A percentile compares a stretch with the other conserved stretches of the same genome.
These are phyloP conservation scores for Dione vanillae DNA, from an alignment of 2,888 invertebrate species.

Conservation along the genomic window DNA sequence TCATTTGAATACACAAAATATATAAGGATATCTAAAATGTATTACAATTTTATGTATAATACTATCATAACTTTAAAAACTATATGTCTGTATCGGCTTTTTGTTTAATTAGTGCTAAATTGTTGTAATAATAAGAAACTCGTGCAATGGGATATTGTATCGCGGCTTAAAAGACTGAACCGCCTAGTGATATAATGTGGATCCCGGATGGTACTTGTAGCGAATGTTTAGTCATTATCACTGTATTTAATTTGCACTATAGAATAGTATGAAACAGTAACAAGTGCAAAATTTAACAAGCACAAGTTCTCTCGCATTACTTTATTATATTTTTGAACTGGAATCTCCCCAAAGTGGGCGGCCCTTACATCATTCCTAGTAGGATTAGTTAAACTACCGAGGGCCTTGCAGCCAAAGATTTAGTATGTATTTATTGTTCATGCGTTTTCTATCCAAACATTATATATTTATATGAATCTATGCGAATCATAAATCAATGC, in stretches of 20 bases:
- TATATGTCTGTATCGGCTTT: not conserved
- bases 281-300: not conserved
- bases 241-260: not conserved
- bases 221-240: not conserved
- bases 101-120: constrained; percentile 2
- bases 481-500: constrained; percentile 20
- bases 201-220: constrained; percentile 28
- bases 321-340: not conserved
- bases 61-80: not conserved
- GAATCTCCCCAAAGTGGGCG: constrained; percentile 31
- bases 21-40: not conserved
- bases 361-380: constrained; percentile 33
- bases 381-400: constrained; percentile 28
- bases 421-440: constrained; percentile 31
- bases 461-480: constrained; percentile 10
- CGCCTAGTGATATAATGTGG: constrained; percentile 29
- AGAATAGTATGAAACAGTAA: not conserved
- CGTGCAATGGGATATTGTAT: not conserved
- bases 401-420: constrained; percentile 43
- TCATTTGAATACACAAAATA: constrained; percentile 8
- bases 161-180: constrained; percentile 33
- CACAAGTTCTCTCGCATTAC: not conserved
- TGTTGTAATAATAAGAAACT: constrained; percentile 3
- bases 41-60: constrained; percentile 1
- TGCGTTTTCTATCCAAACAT: not conserved